Percentiles rank a stretch among this genome's conserved stretches.
phyloP scores from a whole-genome alignment of 2,888 invertebrate species.

The Bembecia ichneumoniformis region DNA sequence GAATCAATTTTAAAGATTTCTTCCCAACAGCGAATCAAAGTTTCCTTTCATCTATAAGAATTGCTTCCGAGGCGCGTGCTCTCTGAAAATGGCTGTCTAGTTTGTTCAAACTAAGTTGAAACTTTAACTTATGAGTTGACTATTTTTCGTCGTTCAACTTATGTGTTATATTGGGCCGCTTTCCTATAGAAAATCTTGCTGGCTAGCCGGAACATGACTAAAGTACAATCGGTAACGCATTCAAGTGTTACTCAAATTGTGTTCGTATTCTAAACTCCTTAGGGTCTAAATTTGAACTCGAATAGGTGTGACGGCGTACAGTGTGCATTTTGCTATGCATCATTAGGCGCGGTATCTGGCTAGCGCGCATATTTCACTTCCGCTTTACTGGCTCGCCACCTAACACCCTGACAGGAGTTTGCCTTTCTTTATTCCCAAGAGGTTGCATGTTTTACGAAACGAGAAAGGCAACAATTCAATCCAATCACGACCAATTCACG shows the following conservation, averaged over 20 bases:
- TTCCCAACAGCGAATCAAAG: no score
- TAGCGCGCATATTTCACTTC: constrained; percentile 13
- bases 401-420: constrained; percentile 2
- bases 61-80: background rate
- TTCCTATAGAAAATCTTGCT: background rate
- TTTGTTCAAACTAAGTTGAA: background rate
- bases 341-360: constrained; percentile 17
- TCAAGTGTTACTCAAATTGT: background rate
- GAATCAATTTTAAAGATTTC: no score
- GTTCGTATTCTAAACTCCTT: background rate
- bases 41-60: no score
- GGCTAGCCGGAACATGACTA: background rate
- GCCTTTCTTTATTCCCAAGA: background rate
- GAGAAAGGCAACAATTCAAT: background rate
- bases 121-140: background rate
- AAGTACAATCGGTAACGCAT: background rate
- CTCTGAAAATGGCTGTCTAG: background rate
- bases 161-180: background rate
- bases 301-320: background rate
- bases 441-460: background rate
- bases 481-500: background rate
- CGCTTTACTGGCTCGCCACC: constrained; percentile 6
- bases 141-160: background rate
- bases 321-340: constrained; percentile 17
- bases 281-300: background rate